phyloP scores from a whole-genome alignment of 2,797 vertebrate species.

The Poecilia velifera region DNA sequence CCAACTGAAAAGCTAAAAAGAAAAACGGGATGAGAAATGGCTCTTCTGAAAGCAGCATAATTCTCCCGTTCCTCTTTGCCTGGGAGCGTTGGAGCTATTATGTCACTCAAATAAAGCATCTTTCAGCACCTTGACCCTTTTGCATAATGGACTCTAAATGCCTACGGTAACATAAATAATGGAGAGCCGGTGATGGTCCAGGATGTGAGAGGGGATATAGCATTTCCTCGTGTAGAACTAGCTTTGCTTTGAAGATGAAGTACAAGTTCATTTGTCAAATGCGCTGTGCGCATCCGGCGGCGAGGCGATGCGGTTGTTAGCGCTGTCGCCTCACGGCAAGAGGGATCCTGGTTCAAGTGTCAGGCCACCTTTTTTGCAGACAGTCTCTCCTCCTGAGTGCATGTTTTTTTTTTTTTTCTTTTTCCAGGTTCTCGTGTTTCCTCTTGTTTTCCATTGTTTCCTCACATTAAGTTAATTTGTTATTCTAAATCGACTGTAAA shows the following conservation, averaged over 20 bases:
- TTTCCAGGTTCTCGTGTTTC: neutral
- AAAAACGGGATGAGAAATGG: conserved; percentile 53
- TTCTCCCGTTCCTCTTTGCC: conserved; percentile 54
- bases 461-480: neutral
- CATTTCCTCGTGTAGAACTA: conserved; percentile 4
- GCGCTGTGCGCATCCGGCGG: neutral
- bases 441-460: neutral
- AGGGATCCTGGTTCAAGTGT: neutral
- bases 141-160: conserved; percentile 51
- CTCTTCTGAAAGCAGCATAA: conserved; percentile 56
- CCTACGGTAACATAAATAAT: conserved; percentile 53
- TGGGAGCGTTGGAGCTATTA: conserved; percentile 44
- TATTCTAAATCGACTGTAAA: neutral
- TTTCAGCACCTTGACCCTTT: conserved; percentile 55
- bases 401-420: neutral
- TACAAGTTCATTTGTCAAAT: conserved; percentile 33
- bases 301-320: neutral
- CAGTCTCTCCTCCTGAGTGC: neutral
- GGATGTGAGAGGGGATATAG: conserved; percentile 20
- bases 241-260: conserved; percentile 12
- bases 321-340: neutral
- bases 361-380: neutral
- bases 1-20: conserved; percentile 21
- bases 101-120: conserved; percentile 65
- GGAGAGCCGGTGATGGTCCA: conserved; percentile 6